Base-by-base conservation (phyloP, 1,140 invertebrate genomes). In the Frieseomelitta varia region DNA sequence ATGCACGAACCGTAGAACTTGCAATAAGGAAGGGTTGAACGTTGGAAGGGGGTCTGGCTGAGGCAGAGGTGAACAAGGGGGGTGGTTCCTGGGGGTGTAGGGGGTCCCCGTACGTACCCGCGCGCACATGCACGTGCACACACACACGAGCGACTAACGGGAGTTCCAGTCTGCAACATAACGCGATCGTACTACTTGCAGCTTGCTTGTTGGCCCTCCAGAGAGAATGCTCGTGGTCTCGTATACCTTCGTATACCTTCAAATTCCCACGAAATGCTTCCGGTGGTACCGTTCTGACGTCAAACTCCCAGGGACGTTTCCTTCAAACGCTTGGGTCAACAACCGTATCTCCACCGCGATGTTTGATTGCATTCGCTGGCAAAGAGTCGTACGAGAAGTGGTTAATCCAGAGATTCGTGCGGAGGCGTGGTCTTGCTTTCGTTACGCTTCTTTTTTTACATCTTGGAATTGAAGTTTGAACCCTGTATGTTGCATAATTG, bases 1-100 rank as follows among this genome's bases (percentile, higher is more conserved):
- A 94, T 95, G 91, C 91, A 93, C 92, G 93, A 92, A 93, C 91
- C 91, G 92, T 93, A 92, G 91, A 94, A 94, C 93, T 93, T 93
- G 93, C 94, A 94, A 94, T 95, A 95, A 95, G 93, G 93, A 94
- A 94, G 91, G 91, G 91, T 91, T 84, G 91, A 91, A 91, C 72
- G 84, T 63, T 76, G 87, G 79, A 86, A 91, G 85, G 88, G 82
- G 85, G 90, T 27, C 19, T 24, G 51, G 85, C 56, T 81, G 72
- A 73, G 78, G 87, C 75, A 58, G 85, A 81, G 83, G 73, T 67
- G 73, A 81, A 86, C 75, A 74, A 86, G 61, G 63, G 80, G 81
- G 79, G 78, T 72, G 84, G 56, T 55, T 85, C 84, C 85, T 63
- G 85, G 79, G 86, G 82, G 87, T 79, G 87, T 61, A 79, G 68